Evolutionary conservation across 2,113 vertebrate genomes (phyloP), one percentile per base, ranked within the genome.

Genomic region (Pseudopipra pipra): DNA sequence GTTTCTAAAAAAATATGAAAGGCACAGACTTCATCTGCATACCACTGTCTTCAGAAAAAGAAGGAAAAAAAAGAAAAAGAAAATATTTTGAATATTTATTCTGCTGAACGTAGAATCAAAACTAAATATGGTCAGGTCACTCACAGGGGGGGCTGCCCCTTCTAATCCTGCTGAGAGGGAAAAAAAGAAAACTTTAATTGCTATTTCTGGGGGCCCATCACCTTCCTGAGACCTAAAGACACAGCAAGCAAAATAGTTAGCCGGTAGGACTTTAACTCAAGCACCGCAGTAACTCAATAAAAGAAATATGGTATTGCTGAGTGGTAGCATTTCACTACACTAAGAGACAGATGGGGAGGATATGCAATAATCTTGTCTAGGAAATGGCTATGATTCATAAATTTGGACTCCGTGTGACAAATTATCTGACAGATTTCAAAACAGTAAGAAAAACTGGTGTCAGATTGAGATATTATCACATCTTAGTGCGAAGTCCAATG

Each of bases 351-450:
- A 96, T 95, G 90, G 96, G 71, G 58, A 93, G 73, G 95, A 90
- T 89, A 95, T 85, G 72, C 93, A 96, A 96, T 94, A 91, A 87
- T 95, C 93, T 93, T 89, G 85, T 96, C 96, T 95, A 93, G 92
- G 68, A 94, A 96, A 95, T 0, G 2, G 83, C 65, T 88, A 66
- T 97, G 93, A 96, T 91, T 97, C 96, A 96, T 94, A 96, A 95
- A 96, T 96, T 96, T 95, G 95, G 92, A 84, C 90, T 92, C 72
- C 81, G 94, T 77, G 76, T 95, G 85, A 96, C 88, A 97, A 95
- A 92, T 96, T 95, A 95, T 91, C 79, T 88, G 95, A 92, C 92
- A 96, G 83, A 95, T 96, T 95, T 97, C 96, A 97, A 96, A 96
- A 96, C 92, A 95, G 75, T 87, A 73, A 92, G 95, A 93, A 95